Evolutionary conservation across 2,113 vertebrate genomes (phyloP), one percentile per base, ranked within the genome.

Genomic region (Melanotaenia duboulayi): DNA sequence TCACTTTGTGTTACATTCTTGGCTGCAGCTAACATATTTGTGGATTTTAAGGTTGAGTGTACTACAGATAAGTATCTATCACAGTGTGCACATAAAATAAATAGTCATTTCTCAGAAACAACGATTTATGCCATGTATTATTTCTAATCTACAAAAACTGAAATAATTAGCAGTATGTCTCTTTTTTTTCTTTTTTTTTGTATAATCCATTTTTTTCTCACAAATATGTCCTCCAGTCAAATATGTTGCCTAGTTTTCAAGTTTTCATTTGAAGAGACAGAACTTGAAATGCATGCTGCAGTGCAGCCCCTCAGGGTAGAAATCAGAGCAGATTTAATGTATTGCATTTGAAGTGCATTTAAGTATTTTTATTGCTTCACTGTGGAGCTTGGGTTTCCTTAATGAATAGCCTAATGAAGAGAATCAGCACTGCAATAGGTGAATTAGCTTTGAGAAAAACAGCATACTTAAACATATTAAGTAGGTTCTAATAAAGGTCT

Each of bases 121-220:
- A 40, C 62, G 40, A 28, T 70, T 46, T 73, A 24, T 58, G 2
- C 25, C n/a, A n/a, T n/a, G n/a, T n/a, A n/a, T n/a, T 7, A 1
- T 72, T 85, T 72, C 59, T 63, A 24, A 75, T 76, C 37, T 32
- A 8, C 65, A 76, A 69, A 37, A 35, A 23, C 75, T 76, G 46
- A 37, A 59, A 17, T 24, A 59, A 60, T 50, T 35, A 5, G 32
- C 4, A 6, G 8, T 35, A 1, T 8, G 32, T 6, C 1, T 35
- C 32, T 35, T 35, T 35, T 35, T 35, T 4, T 39, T 39, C 14
- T n/a, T 19, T n/a, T 48, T 8, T 19, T 19, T 7, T 6, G 2
- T 4, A 17, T 17, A 1, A 17, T 5, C 4, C 3, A 44, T 13
- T 17, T 44, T 44, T 44, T 16, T 42, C 1, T 1, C 16, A 28